Conservation (phyloP, 2,888 invertebrate genomes). For the Rutpela maculata region DNA sequence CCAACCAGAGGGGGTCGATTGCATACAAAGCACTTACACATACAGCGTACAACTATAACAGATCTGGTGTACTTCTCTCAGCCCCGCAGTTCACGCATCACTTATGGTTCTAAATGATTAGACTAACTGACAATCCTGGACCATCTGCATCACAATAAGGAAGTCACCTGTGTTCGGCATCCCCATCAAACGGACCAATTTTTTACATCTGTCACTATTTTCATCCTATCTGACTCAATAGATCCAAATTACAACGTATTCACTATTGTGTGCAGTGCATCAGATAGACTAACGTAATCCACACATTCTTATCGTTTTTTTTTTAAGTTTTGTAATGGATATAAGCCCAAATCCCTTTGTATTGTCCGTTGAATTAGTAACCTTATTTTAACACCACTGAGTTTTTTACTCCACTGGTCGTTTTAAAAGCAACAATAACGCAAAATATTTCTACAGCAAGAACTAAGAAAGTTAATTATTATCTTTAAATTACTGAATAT, state of each 20-base stretch:
- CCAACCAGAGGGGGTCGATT: conserved; percentile 57
- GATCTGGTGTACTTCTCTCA: conserved; percentile 50
- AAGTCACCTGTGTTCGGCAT: conserved; percentile 62
- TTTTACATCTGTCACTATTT: conserved; percentile 63
- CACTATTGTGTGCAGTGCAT: conserved; percentile 56
- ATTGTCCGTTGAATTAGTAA: not conserved
- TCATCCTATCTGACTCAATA: conserved; percentile 55
- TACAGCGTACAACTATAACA: conserved; percentile 51
- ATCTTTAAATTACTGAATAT: no score
- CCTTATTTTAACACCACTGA: not conserved
- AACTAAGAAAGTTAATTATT: no score
- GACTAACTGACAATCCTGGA: conserved; percentile 66
- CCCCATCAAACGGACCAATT: conserved; percentile 55
- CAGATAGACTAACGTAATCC: conserved; percentile 48
- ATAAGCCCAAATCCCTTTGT: not conserved
- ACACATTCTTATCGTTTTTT: conserved; percentile 49
- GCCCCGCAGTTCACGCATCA: conserved; percentile 63
- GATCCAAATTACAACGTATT: conserved; percentile 57
- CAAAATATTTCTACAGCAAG: no score
- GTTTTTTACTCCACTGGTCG: not conserved
- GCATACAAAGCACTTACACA: conserved; percentile 59
- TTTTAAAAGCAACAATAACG: not conserved
- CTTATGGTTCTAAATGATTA: conserved; percentile 64
- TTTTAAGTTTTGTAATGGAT: conserved; percentile 30
- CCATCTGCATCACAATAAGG: conserved; percentile 66